phyloP scores from a whole-genome alignment of 2,888 invertebrate genomes.

The Lissonota sp. region DNA sequence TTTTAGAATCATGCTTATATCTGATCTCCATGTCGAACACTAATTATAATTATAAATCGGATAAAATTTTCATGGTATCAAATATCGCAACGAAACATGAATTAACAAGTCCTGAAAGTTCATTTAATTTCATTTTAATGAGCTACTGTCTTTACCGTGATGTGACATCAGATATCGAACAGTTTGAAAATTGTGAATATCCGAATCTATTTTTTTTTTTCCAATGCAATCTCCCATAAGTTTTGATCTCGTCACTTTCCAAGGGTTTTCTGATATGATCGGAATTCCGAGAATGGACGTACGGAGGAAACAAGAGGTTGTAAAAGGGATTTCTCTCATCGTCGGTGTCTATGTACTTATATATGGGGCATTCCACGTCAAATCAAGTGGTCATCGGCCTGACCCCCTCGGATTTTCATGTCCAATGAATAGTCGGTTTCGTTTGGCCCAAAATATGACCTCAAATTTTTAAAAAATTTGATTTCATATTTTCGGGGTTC shows the following conservation, averaged over 20 bases:
- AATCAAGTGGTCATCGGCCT: too few relatives aligned
- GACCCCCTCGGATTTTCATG: too few relatives aligned
- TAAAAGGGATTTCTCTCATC: slow-evolving; percentile 35
- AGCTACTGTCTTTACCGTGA: not conserved
- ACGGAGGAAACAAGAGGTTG: slow-evolving; percentile 27
- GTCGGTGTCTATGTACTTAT: slow-evolving; percentile 12
- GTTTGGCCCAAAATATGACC: too few relatives aligned
- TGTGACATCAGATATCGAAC: not conserved
- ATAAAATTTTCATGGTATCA: too few relatives aligned
- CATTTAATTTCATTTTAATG: not conserved
- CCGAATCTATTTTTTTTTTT: not conserved
- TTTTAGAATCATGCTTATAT: too few relatives aligned
- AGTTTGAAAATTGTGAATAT: not conserved
- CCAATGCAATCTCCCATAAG: slow-evolving; percentile 21
- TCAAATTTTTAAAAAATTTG: too few relatives aligned
- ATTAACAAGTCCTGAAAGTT: not conserved
- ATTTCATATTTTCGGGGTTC: too few relatives aligned
- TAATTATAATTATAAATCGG: too few relatives aligned
- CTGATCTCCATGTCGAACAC: too few relatives aligned
- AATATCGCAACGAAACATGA: too few relatives aligned
- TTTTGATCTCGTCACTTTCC: slow-evolving; percentile 28
- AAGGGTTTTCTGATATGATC: slow-evolving; percentile 22
- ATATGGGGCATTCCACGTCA: slow-evolving; percentile 1
- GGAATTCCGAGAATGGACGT: slow-evolving; percentile 9
- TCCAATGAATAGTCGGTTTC: too few relatives aligned